Base-by-base conservation (phyloP, 1,140 invertebrate species). In the Spodoptera frugiperda region DNA sequence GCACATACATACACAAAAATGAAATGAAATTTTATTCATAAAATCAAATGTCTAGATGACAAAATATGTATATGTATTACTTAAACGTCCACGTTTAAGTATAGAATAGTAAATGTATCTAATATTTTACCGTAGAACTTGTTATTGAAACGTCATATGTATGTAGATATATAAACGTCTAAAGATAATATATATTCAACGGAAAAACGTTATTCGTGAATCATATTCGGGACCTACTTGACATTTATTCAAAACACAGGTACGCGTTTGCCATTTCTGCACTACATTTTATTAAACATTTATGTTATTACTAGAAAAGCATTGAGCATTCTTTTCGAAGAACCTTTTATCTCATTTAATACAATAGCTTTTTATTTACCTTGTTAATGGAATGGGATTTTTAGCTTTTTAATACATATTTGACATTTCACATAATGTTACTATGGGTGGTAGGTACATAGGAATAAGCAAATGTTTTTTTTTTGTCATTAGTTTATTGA, bases 111-210 rank as follows among this genome's bases (percentile, higher is more conserved):
- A 59, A 59, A 33, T 11, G 61, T 48, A 51, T 70, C 63, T 54
- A 78, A 80, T 80, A 80, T 77, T 71, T 83, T 54, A 78, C 49
- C 73, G 5, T 76, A 71, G 39, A 61, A 63, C 55, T 75, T 77
- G 74, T 65, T 78, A 79, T 85, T 81, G 80, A 84, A 84, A 83
- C 72, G 76, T 80, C 81, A 84, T 81, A 81, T 78, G 78, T 55
- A 57, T 75, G 73, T 67, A 71, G 33, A 65, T 63, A 86, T 87
- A 87, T 82, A 79, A 78, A 80, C 81, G 84, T 83, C 83, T 84
- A 87, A 86, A 85, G 83, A 82, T 87, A 79, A 89, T 87, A 85
- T 87, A 85, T 86, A 89, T 89, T 80, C 78, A 75, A 76, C 80
- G 85, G 87, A 87, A 87, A 89, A 88, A 79, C 78, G 77, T 78